These are phyloP conservation scores for Bombus pascuorum DNA, from an alignment of 1,140 invertebrate genomes.

Conservation along the genomic window DNA sequence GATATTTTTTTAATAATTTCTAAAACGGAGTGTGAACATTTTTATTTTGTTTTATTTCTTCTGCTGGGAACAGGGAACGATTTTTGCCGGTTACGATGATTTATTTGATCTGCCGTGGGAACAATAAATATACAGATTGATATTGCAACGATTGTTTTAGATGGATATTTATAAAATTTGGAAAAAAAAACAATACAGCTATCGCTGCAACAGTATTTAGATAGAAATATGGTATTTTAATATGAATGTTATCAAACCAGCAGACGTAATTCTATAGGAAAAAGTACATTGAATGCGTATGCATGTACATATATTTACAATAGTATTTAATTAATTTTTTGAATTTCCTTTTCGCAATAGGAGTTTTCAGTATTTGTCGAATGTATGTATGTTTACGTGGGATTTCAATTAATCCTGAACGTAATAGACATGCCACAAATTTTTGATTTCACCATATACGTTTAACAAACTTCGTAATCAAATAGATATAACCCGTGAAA, in stretches of 20 bases:
- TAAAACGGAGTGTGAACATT: background rate
- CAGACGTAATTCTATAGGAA: background rate
- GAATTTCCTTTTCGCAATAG: no score
- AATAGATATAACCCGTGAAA: background rate
- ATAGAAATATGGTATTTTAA: background rate
- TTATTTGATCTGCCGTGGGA: background rate
- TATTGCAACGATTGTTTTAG: background rate
- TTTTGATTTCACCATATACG: background rate
- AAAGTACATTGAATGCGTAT: background rate
- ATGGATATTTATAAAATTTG: background rate
- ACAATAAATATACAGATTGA: background rate
- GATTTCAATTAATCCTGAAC: background rate
- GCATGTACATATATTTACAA: background rate
- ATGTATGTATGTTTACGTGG: no score
- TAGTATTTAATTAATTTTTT: no score
- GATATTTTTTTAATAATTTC: background rate
- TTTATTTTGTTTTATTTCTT: background rate
- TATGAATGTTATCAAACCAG: background rate
- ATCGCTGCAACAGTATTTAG: background rate
- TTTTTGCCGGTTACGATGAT: background rate
- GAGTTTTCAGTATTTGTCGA: no score
- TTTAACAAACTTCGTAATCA: background rate
- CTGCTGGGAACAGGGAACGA: background rate
- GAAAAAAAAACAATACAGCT: background rate
- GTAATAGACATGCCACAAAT: background rate